phyloP scores from a whole-genome alignment of 35 echinoderm and acorn worm species.

The Strongylocentrotus purpuratus region DNA sequence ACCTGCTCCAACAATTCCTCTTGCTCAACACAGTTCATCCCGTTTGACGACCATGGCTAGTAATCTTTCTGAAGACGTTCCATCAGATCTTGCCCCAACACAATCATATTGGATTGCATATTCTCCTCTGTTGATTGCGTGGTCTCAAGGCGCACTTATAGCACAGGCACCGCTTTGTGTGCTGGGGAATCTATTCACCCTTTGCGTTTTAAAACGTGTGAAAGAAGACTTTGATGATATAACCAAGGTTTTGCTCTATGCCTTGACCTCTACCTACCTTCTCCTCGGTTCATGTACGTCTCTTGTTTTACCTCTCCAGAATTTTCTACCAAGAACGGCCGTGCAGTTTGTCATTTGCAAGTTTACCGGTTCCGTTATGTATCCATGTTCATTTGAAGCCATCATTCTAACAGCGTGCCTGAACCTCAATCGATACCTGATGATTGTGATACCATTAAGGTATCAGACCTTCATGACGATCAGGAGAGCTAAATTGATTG shows the following conservation, averaged over 20 bases:
- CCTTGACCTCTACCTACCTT: neutral
- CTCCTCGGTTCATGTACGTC: neutral
- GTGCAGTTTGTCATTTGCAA: neutral
- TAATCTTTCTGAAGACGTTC: neutral
- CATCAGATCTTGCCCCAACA: neutral
- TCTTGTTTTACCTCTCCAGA: neutral
- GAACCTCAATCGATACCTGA: neutral
- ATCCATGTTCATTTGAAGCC: neutral
- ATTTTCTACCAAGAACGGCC: neutral
- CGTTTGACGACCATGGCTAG: neutral
- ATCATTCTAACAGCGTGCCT: neutral
- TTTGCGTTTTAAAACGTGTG: too few relatives aligned
- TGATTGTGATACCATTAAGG: neutral
- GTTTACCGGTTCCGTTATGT: neutral
- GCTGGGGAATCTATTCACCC: too few relatives aligned
- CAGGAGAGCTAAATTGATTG: neutral
- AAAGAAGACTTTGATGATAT: too few relatives aligned
- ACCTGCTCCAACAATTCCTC: too few relatives aligned
- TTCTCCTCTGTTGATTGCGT: neutral
- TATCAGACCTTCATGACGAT: neutral
- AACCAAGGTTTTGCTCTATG: neutral
- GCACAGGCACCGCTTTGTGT: too few relatives aligned
- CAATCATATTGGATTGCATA: neutral
- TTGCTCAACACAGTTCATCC: too few relatives aligned
- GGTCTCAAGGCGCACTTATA: too few relatives aligned